A percentile compares a stretch with the other conserved stretches of the same genome.
These are phyloP conservation scores for Lophochroa leadbeateri DNA, from an alignment of 2,113 vertebrate species.

Conservation along the genomic window DNA sequence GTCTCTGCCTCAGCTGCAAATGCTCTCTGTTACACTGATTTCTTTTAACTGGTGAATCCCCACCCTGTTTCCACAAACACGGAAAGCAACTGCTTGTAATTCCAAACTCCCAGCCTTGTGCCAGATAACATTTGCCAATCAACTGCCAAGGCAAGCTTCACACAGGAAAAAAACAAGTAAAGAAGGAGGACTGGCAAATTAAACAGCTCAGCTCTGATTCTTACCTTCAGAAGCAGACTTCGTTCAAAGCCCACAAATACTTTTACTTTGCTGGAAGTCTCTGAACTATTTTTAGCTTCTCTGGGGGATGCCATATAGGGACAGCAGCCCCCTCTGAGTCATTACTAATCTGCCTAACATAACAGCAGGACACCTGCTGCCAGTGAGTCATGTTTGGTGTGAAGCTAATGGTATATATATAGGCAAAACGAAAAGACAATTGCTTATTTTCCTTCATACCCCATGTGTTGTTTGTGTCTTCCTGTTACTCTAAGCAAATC, in stretches of 20 bases:
- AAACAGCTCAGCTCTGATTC: constrained; percentile 45
- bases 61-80: background rate
- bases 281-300: constrained; percentile 62
- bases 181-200: background rate
- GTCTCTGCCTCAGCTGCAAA: background rate
- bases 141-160: constrained; percentile 10
- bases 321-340: constrained; percentile 32
- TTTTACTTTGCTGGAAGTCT: constrained; percentile 47
- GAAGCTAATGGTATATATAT: constrained; percentile 35
- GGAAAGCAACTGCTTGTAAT: background rate
- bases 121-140: constrained; percentile 7
- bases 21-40: background rate
- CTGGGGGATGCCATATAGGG: constrained; percentile 49
- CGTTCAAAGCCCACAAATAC: constrained; percentile 21
- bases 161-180: background rate
- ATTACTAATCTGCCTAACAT: constrained; percentile 55
- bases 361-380: constrained; percentile 54
- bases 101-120: background rate
- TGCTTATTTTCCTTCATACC: constrained; percentile 2
- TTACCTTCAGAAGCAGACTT: constrained; percentile 64
- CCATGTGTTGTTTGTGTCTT: background rate
- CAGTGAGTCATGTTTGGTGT: constrained; percentile 60
- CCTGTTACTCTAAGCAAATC: background rate
- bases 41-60: constrained; percentile 2
- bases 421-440: background rate